Evolutionary conservation across 2,888 invertebrate genomes (phyloP), one percentile per base, ranked within the genome.

Genomic region (Lordiphosa fenestrarum): DNA sequence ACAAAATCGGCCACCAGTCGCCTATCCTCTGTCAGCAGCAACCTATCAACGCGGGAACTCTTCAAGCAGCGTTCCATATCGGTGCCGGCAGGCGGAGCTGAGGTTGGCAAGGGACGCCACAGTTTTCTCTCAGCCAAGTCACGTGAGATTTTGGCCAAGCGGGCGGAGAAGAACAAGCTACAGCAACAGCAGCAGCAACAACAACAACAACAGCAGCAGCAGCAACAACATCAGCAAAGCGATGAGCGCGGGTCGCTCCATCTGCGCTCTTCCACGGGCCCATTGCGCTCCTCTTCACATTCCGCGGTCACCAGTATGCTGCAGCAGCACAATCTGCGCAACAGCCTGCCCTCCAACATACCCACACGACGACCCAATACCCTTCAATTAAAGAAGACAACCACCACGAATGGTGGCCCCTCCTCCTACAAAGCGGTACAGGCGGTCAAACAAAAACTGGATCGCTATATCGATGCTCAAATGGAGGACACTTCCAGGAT

Each of bases 101-200:
- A 51, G 4, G 52, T 2, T 6, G 36, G n/a, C 4, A 81, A 78
- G 13, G 69, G 66, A 21, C 86, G 87, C 4, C 88, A 86, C 42
- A 90, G 90, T 71, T 90, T 90, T 46, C 71, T 90, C 0, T 89
- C 89, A 0, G 89, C 90, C 40, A 90, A 89, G 60, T 90, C 90
- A 1, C 85, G 89, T 12, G 89, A 90, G 63, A 90, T 90, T 42
- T 75, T 90, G 9, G 89, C 90, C 35, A 81, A 86, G 19, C 86
- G 89, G 1, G 89, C 90, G 4, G 89, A 88, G 57, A 87, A 88
- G 53, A 87, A 87, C 61, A 87, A 87, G 62, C 76, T 83, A 12
- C 86, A 84, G 37, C 78, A 85, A 15, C 83, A 82, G 13, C 80
- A 80, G 2, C 80, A 71, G 12, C 83, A 85, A 2, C 77, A 81